Base-by-base conservation (phyloP, 2,113 vertebrate species). In the Collichthys lucidus region DNA sequence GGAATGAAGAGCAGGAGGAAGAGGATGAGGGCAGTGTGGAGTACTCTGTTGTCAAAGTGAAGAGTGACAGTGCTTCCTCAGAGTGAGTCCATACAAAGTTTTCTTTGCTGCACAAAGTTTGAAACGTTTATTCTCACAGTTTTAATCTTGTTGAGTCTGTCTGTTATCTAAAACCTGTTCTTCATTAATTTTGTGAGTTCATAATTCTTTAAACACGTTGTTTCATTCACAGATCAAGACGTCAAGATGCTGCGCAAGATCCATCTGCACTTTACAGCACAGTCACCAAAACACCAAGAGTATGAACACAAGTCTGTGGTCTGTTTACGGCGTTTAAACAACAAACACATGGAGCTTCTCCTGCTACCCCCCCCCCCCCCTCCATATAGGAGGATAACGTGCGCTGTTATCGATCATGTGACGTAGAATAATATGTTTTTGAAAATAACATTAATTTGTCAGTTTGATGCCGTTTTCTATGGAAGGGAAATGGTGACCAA, bases 221-320 rank as follows among this genome's bases (percentile, higher is more conserved):
- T n/a, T 50, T 8, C 6, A 12, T 53, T 70, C 26, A 19, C 77
- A 84, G 84, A 55, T 31, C 2, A 62, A 0, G 8, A n/a, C 0
- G 2, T 61, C 50, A 60, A 26, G 60, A 55, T 9, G 49, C 20
- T 53, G 17, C 16, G 11, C 10, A 50, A 17, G 66, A 56, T 11
- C 1, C 2, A 16, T 52, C 1, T 62, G 29, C 1, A 20, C 11
- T 85, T 14, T 85, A 80, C 72, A 80, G 77, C 46, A 60, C 44
- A 64, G 59, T 85, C 31, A 7, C 1, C 14, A 52, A 56, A 22
- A 26, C 31, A 17, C n/a, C 29, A 26, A 49, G 57, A 70, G 35
- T 7, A 26, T 65, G 11, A 57, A 52, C 11, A 63, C 22, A 40
- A 14, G n/a, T 44, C n/a, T 29, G 8, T 49, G 40, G 20, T 60